Conservation (phyloP, 2,888 invertebrate species). For the Tupiocoris notatus region DNA sequence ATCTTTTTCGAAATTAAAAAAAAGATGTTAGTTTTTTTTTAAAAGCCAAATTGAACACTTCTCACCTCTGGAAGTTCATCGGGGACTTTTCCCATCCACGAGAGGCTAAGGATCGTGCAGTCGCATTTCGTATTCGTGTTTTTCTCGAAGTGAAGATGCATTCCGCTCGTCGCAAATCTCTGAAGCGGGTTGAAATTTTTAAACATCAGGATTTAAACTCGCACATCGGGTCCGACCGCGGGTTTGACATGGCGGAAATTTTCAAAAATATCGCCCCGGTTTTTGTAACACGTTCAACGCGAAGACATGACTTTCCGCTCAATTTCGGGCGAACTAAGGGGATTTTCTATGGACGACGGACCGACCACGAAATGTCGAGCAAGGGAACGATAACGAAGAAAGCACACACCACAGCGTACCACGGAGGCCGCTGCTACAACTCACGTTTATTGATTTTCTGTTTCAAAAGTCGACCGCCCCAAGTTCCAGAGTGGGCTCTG, state of each 20-base stretch:
- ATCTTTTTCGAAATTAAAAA: too few relatives aligned
- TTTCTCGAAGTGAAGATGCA: slow-evolving; percentile 96
- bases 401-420: too few relatives aligned
- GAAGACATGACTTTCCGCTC: too few relatives aligned
- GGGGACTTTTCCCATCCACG: slow-evolving; percentile 98
- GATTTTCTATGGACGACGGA: too few relatives aligned
- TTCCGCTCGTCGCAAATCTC: slow-evolving; percentile 53
- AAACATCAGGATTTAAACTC: slow-evolving; percentile 19
- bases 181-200: neutral
- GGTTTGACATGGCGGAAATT: neutral
- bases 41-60: too few relatives aligned
- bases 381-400: neutral
- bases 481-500: neutral
- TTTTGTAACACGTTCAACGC: too few relatives aligned
- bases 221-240: neutral
- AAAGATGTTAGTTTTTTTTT: too few relatives aligned
- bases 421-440: slow-evolving; percentile 20
- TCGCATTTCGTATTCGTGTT: slow-evolving; percentile 92
- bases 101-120: slow-evolving; percentile 88
- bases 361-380: neutral
- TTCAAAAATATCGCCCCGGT: too few relatives aligned
- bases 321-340: too few relatives aligned
- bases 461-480: slow-evolving; percentile 18
- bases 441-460: slow-evolving; percentile 39
- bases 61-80: slow-evolving; percentile 91